Conservation (phyloP, 2,888 invertebrate genomes). For the Cloeon dipterum region DNA sequence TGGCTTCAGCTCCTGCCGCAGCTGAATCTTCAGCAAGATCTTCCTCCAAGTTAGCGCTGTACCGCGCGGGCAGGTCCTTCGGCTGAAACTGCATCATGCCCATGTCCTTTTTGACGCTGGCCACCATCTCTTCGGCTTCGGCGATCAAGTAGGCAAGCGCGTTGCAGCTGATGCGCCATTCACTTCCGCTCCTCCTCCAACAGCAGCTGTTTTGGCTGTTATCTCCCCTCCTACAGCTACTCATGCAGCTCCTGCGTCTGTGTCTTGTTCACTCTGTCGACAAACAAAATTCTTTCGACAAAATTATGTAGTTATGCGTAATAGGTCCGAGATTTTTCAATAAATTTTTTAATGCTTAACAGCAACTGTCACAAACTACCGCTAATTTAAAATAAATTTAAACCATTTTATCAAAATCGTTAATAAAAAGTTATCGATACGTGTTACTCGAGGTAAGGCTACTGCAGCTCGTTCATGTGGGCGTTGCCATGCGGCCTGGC, state of each 20-base stretch:
- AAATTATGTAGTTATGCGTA: no score
- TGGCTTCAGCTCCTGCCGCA: slow-evolving; percentile 72
- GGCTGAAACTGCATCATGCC: slow-evolving; percentile 90
- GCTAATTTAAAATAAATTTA: no score
- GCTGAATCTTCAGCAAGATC: slow-evolving; percentile 62
- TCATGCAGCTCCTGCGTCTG: slow-evolving; percentile 77
- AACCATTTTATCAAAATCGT: no score
- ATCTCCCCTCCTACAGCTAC: slow-evolving; percentile 69
- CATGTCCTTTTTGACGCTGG: slow-evolving; percentile 89
- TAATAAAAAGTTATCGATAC: slow-evolving; percentile 37
- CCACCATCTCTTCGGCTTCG: slow-evolving; percentile 84
- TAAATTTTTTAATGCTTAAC: no score
- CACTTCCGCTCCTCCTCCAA: slow-evolving; percentile 74
- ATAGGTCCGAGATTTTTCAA: no score
- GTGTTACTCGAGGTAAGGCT: slow-evolving; percentile 87
- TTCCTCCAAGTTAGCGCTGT: slow-evolving; percentile 60
- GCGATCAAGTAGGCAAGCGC: slow-evolving; percentile 84
- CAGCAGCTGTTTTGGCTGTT: slow-evolving; percentile 54
- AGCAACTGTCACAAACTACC: no score
- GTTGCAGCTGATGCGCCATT: slow-evolving; percentile 69
- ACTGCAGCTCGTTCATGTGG: slow-evolving; percentile 77
- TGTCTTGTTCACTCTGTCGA: slow-evolving; percentile 78
- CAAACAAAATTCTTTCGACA: no score
- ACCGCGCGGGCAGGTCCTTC: slow-evolving; percentile 66
- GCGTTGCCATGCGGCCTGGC: slow-evolving; percentile 39